Evolutionary conservation across 2,797 vertebrate species (phyloP).

Genomic region (Erethizon dorsatum): DNA sequence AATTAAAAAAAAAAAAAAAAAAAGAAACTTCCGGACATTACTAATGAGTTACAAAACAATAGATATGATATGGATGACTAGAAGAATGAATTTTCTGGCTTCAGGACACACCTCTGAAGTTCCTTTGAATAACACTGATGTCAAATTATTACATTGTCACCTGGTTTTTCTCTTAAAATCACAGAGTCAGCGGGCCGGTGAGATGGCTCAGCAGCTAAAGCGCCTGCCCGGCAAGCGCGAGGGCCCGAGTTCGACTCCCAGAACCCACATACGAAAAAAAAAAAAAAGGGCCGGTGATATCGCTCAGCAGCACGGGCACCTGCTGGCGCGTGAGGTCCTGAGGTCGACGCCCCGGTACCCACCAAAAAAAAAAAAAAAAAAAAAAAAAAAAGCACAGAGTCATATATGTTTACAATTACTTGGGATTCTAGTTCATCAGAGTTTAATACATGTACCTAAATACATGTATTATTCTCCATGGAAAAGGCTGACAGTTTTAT

Average conservation of each 20-base stretch:
- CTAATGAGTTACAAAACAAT: neutral
- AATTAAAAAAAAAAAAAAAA: no score
- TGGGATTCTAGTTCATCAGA: neutral
- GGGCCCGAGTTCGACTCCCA: no score
- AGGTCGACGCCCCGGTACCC: no score
- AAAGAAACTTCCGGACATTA: no score
- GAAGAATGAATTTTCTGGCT: conserved; percentile 34
- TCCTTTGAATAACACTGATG: conserved; percentile 4
- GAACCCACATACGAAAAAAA: no score
- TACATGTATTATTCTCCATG: neutral
- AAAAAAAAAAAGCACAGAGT: conserved; percentile 35
- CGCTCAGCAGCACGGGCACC: no score
- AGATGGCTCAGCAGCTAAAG: no score
- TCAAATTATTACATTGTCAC: neutral
- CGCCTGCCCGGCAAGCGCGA: no score
- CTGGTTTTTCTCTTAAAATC: conserved; percentile 35
- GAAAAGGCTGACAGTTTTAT: neutral
- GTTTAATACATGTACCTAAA: neutral
- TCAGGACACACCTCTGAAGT: neutral
- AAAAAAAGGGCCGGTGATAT: no score
- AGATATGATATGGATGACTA: neutral
- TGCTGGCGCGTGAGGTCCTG: no score
- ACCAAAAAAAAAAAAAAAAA: no score
- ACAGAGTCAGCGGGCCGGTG: no score
- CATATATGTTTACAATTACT: neutral